Evolutionary conservation across 2,113 vertebrate genomes (phyloP).

Genomic region (Salvator merianae): DNA sequence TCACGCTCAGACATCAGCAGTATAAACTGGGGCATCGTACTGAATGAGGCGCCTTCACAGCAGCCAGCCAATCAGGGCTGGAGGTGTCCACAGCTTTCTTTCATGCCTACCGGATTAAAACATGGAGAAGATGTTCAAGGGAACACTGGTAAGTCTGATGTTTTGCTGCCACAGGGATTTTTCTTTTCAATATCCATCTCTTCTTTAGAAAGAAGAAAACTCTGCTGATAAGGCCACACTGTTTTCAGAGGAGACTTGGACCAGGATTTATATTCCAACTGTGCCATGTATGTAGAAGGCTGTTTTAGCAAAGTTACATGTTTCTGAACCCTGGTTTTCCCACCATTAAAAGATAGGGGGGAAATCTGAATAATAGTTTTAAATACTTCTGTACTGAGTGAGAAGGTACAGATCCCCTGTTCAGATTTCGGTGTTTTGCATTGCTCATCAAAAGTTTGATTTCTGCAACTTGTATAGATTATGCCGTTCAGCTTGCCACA

Average conservation of each 20-base stretch:
- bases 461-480: background rate
- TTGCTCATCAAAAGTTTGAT: background rate
- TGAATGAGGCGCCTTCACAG: slow-evolving; percentile 65
- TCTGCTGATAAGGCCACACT: background rate
- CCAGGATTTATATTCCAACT: background rate
- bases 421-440: background rate
- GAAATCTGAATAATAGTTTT: background rate
- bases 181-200: background rate
- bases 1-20: slow-evolving; percentile 87
- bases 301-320: background rate
- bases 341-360: background rate
- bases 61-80: slow-evolving; percentile 57
- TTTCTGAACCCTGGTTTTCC: background rate
- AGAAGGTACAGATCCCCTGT: background rate
- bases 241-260: background rate
- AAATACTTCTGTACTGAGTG: background rate
- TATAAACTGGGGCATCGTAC: slow-evolving; percentile 72
- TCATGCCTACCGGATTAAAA: slow-evolving; percentile 75
- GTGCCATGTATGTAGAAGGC: background rate
- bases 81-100: slow-evolving; percentile 68
- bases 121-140: slow-evolving; percentile 83
- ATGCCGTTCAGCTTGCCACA: background rate
- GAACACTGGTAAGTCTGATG: slow-evolving; percentile 81
- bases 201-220: background rate
- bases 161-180: background rate